Conservation (phyloP, 2,888 invertebrate genomes). For the Melanargia galathea region DNA sequence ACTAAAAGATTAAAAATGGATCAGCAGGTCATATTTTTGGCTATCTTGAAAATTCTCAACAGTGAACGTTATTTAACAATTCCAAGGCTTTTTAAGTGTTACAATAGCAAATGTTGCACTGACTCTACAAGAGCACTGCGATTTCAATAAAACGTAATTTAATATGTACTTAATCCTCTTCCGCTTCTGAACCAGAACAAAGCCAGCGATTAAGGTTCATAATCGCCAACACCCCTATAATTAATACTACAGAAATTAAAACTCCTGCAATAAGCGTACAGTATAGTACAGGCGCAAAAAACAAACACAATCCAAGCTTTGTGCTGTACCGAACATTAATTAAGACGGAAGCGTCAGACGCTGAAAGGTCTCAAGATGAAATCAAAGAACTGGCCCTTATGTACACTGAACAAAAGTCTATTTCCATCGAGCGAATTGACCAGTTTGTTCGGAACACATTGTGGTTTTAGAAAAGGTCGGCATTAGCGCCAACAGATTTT, state of each 20-base stretch:
- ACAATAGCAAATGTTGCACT: conserved; percentile 6
- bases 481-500: conserved; percentile 51
- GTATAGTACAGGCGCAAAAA: conserved; percentile 61
- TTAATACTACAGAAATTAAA: conserved; percentile 75
- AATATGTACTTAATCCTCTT: conserved; percentile 59
- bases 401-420: conserved; percentile 41
- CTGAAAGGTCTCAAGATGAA: conserved; percentile 51
- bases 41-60: neutral
- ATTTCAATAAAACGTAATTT: conserved; percentile 31
- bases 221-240: conserved; percentile 70
- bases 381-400: conserved; percentile 49
- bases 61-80: neutral
- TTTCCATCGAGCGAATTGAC: conserved; percentile 44
- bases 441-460: conserved; percentile 58
- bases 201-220: conserved; percentile 71
- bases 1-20: neutral
- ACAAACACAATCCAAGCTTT: conserved; percentile 71
- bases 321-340: conserved; percentile 75
- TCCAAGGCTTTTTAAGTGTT: neutral
- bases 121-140: conserved; percentile 8
- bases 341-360: conserved; percentile 64
- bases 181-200: conserved; percentile 59
- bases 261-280: conserved; percentile 63
- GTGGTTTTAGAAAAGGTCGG: conserved; percentile 57
- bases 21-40: neutral